phyloP scores from a whole-genome alignment of 1,140 invertebrate species.

The Sitobion miscanthi region DNA sequence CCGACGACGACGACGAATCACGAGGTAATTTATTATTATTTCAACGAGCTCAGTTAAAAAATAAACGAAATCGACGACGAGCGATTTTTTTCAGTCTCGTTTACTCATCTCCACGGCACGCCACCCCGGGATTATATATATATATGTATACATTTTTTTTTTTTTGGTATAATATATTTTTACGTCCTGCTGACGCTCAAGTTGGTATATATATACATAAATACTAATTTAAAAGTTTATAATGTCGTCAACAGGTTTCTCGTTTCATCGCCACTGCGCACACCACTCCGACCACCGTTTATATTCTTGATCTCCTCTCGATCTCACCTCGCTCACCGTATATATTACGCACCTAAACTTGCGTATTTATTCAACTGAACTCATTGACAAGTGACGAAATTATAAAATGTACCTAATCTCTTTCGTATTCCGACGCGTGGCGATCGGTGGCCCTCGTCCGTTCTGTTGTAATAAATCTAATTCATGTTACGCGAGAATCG shows the following conservation, averaged over 20 bases:
- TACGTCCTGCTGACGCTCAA: not conserved
- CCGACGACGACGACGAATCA: not conserved
- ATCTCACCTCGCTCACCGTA: not conserved
- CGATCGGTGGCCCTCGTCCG: not conserved
- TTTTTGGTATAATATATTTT: not conserved
- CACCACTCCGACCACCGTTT: not conserved
- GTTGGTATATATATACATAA: not conserved
- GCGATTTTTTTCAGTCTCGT: not conserved
- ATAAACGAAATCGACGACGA: slow-evolving; percentile 45
- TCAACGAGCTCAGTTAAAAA: slow-evolving; percentile 41
- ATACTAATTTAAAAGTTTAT: slow-evolving; percentile 53
- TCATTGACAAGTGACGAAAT: not conserved
- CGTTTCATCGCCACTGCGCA: not conserved
- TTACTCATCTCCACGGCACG: not conserved
- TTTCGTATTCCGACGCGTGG: not conserved
- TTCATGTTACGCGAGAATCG: not conserved
- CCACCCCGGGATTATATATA: not conserved
- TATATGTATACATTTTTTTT: not conserved
- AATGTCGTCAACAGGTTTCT: slow-evolving; percentile 51
- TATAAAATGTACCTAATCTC: not conserved
- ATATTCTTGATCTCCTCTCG: not conserved
- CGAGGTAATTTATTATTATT: slow-evolving; percentile 54
- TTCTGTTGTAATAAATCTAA: not conserved
- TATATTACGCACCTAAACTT: not conserved
- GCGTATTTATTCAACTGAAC: not conserved